A percentile compares a stretch with the other conserved stretches of the same genome.
Conservation (phyloP, 2,888 invertebrate species). For the Physocephala rufipes region DNA sequence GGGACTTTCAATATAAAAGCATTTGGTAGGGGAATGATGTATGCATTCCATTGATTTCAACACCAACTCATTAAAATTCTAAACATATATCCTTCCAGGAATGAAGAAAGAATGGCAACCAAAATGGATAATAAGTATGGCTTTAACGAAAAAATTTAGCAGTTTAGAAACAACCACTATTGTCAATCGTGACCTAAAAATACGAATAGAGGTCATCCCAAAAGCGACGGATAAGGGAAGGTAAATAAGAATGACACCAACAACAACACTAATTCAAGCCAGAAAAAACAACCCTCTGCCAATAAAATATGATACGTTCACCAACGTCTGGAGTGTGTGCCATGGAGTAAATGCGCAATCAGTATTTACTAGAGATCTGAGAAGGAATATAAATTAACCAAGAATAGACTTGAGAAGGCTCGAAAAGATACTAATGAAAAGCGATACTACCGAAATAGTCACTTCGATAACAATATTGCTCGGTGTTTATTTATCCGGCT, state of each 20-base stretch:
- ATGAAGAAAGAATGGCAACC: neutral
- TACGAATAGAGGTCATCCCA: conserved; percentile 58
- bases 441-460: no score
- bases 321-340: neutral
- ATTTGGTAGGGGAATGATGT: no score
- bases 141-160: conserved; percentile 26
- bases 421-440: neutral
- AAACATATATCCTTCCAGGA: no score
- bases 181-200: conserved; percentile 25
- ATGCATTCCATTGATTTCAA: no score
- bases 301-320: neutral
- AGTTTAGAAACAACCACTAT: conserved; percentile 35
- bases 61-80: no score
- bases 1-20: no score
- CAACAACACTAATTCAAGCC: conserved; percentile 40
- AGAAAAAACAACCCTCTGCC: neutral
- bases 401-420: conserved; percentile 16
- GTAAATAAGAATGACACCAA: conserved; percentile 42
- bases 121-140: conserved; percentile 7
- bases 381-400: conserved; percentile 29
- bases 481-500: neutral
- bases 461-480: neutral
- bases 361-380: conserved; percentile 22
- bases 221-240: conserved; percentile 57
- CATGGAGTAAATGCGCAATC: conserved; percentile 49